Evolutionary conservation across 2,888 invertebrate species (phyloP), one percentile per base, ranked within the genome.

Genomic region (Microplitis deprimator): DNA sequence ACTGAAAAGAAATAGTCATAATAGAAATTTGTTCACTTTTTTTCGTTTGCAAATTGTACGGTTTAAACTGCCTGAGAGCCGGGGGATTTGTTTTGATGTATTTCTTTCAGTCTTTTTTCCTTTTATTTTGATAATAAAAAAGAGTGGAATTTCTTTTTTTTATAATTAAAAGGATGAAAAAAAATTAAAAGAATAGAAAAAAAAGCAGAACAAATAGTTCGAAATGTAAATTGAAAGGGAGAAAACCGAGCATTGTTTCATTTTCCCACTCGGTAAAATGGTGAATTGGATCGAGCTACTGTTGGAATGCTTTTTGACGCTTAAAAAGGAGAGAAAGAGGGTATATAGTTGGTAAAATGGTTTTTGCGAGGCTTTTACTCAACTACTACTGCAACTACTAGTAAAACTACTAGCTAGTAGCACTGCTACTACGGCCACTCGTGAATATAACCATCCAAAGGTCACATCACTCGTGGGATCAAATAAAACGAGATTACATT

Each of bases 401-500:
- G 50, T 50, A 50, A 50, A 50, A 50, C 50, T 50, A 50, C 50
- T 50, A 10, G 61, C 68, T 38, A 72, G 6, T 50, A 10, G 50
- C 50, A 50, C 50, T 13, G 50, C 10, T 50, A 50, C 50, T 50
- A 50, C 50, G 13, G 50, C 65, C 64, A 77, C 73, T 77, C 65
- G 69, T 40, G 73, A 71, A 65, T 60, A 50, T 50, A 50, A 50
- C 16, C 59, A 73, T 70, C 39, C 77, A 69, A 73, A 77, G 73
- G 69, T 59, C 71, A 69, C 68, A 73, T 50, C 73, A 65, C 77
- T 74, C 64, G n/a, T 69, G 69, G 77, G 29, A 74, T 73, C 50
- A 68, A 61, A 61, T 73, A 73, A 76, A 73, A 77, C 17, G 68
- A 62, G 68, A 68, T 77, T 68, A 16, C 68, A 73, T 77, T 77